Evolutionary conservation across 2,797 vertebrate species (phyloP).

Genomic region (Rhadinocentrus ornatus): DNA sequence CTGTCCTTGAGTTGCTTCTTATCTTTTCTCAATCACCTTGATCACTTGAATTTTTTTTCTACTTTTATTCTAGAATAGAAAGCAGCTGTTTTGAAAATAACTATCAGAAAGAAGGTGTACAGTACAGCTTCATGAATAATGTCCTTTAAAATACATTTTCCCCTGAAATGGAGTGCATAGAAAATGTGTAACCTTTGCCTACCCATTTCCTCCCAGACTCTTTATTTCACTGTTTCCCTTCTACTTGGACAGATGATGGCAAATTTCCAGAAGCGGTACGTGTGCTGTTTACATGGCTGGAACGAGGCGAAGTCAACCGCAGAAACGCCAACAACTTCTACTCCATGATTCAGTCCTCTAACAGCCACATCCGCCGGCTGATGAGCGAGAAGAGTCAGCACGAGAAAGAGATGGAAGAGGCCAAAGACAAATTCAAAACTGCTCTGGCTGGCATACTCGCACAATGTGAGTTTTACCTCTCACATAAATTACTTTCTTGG

Average conservation of each 20-base stretch:
- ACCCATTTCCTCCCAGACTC: background rate
- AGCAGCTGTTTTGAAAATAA: background rate
- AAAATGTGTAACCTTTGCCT: background rate
- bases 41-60: background rate
- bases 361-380: constrained; percentile 92
- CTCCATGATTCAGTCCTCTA: constrained; percentile 97
- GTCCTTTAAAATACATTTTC: background rate
- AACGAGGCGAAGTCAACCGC: constrained; percentile 94
- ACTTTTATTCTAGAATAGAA: background rate
- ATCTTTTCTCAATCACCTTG: constrained; percentile 5
- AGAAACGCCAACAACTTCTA: constrained; percentile 97
- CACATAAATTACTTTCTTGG: constrained; percentile 7
- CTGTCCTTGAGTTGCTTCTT: constrained; percentile 19
- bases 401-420: constrained; percentile 96
- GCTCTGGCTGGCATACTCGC: constrained; percentile 91
- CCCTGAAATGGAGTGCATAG: background rate
- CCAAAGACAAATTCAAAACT: constrained; percentile 95
- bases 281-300: constrained; percentile 94
- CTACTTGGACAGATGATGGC: constrained; percentile 83
- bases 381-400: constrained; percentile 91
- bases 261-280: constrained; percentile 92
- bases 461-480: constrained; percentile 90
- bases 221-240: constrained; percentile 5
- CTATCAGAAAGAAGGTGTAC: background rate
- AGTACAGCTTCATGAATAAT: background rate